Percentiles rank a stretch among this genome's conserved stretches.
These are phyloP conservation scores for Mus spicilegus DNA, from an alignment of 2,113 vertebrate species.

Conservation along the genomic window DNA sequence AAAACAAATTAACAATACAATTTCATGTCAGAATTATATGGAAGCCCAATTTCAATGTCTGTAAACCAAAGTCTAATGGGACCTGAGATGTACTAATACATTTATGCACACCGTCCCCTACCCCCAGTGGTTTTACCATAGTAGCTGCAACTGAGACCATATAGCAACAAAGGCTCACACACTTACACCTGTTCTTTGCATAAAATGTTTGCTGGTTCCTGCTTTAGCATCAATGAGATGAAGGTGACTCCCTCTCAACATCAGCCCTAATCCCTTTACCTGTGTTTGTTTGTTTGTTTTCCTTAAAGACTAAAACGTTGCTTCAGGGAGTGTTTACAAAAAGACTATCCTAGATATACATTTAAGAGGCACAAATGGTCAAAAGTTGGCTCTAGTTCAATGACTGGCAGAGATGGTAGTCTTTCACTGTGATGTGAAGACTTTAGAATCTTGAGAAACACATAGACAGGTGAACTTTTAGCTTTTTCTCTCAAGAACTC, in stretches of 20 bases:
- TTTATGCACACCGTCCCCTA: background rate
- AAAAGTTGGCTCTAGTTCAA: background rate
- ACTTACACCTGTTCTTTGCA: background rate
- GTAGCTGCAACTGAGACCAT: background rate
- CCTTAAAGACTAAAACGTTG: constrained; percentile 1
- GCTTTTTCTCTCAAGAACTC: constrained; percentile 43
- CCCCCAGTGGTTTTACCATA: background rate
- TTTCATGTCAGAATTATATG: background rate
- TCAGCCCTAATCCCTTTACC: background rate
- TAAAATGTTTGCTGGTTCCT: background rate
- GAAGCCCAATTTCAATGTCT: constrained; percentile 7
- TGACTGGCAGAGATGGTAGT: background rate
- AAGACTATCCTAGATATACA: background rate
- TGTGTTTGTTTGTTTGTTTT: background rate
- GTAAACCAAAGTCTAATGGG: background rate
- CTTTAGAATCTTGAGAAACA: background rate
- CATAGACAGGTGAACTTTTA: background rate
- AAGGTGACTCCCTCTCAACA: background rate
- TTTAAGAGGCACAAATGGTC: constrained; percentile 29
- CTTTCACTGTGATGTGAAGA: background rate
- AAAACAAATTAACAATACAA: background rate
- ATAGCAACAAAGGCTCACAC: background rate
- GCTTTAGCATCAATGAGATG: background rate
- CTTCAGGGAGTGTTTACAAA: background rate
- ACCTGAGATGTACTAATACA: background rate